Evolutionary conservation across 2,797 vertebrate species (phyloP).

Genomic region (Pipistrellus kuhlii): DNA sequence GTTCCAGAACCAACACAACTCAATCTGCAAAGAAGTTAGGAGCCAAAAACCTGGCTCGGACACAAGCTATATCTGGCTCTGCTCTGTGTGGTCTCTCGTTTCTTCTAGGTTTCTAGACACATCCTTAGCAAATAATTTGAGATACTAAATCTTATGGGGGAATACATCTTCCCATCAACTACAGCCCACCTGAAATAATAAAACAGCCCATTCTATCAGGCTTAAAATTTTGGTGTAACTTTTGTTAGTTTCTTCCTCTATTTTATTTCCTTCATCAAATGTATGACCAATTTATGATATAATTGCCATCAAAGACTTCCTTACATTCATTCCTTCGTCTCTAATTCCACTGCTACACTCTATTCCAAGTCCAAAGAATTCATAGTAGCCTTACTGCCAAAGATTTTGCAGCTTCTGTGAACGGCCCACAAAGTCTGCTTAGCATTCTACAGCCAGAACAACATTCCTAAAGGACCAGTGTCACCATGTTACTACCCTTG

Average conservation of each 20-base stretch:
- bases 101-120: neutral
- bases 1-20: slow-evolving; percentile 6
- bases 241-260: slow-evolving; percentile 19
- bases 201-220: neutral
- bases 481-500: neutral
- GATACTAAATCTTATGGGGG: neutral
- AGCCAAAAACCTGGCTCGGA: neutral
- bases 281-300: slow-evolving; percentile 1
- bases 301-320: neutral
- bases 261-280: slow-evolving; percentile 7
- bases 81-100: neutral
- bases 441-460: neutral
- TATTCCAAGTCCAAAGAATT: neutral
- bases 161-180: neutral
- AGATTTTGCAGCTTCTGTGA: neutral
- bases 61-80: neutral
- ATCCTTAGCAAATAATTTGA: neutral
- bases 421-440: neutral
- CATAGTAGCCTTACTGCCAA: neutral
- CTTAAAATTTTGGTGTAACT: neutral
- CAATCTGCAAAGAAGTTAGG: slow-evolving; percentile 4
- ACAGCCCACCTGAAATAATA: neutral
- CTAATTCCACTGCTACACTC: neutral
- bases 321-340: neutral
- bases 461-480: slow-evolving; percentile 41